Conservation (phyloP, 2,113 vertebrate species). For the Bubo bubo region DNA sequence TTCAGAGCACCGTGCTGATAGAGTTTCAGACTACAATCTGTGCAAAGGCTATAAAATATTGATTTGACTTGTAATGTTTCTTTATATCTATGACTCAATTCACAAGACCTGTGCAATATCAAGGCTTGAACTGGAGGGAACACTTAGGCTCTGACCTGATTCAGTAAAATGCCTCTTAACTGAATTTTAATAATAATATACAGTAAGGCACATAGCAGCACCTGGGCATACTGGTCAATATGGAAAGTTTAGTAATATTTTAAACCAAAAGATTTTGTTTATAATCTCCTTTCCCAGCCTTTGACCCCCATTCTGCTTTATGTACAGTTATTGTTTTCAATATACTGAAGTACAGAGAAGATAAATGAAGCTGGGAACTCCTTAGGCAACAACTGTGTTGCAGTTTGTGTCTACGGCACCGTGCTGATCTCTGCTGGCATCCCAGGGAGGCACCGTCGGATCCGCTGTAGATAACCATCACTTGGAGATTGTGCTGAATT, state of each 20-base stretch:
- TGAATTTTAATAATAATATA: not conserved
- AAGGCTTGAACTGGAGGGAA: not conserved
- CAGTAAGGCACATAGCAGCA: not conserved
- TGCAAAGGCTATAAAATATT: conserved; percentile 26
- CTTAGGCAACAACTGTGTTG: not conserved
- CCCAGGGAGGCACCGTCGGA: rapidly evolving
- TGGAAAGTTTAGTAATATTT: not conserved
- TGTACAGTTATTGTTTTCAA: not conserved
- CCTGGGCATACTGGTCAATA: not conserved
- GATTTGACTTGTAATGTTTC: conserved; percentile 36
- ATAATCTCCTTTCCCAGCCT: not conserved
- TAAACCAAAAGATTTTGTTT: not conserved
- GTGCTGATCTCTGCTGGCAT: rapidly evolving
- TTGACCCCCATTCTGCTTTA: not conserved
- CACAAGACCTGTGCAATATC: not conserved
- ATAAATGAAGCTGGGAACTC: not conserved
- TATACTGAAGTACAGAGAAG: not conserved
- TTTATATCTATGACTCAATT: conserved; percentile 6
- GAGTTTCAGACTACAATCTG: not conserved
- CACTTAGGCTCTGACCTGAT: not conserved
- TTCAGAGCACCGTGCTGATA: not conserved
- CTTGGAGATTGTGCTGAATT: not conserved
- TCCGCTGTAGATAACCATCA: rapidly evolving
- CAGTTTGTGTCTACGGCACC: rapidly evolving
- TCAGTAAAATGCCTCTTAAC: conserved; percentile 10